A percentile compares a stretch with the other conserved stretches of the same genome.
phyloP scores from a whole-genome alignment of 2,113 vertebrate genomes.

The Chitala chitala region DNA sequence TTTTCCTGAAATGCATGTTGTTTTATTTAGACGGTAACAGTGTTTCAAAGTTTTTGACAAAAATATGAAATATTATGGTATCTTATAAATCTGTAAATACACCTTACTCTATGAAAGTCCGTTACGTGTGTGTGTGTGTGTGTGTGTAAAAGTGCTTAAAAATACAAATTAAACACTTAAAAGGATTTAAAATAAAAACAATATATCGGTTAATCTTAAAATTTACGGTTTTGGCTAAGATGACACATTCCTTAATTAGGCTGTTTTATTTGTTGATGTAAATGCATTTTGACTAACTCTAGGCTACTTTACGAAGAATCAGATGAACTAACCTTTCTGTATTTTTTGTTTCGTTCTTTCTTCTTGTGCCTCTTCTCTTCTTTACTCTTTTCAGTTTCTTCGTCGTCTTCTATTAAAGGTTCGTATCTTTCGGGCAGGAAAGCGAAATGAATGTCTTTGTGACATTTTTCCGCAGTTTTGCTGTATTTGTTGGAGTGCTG shows the following conservation, averaged over 20 bases:
- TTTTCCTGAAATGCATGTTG: neutral
- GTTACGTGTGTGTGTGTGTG: too few relatives aligned
- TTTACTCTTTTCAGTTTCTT: slow-evolving; percentile 35
- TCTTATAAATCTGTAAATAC: neutral
- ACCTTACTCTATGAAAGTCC: neutral
- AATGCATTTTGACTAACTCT: neutral
- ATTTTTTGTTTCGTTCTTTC: slow-evolving; percentile 51
- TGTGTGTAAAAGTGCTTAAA: neutral
- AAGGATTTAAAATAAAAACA: too few relatives aligned
- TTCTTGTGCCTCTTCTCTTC: slow-evolving; percentile 24
- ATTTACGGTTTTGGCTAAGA: too few relatives aligned
- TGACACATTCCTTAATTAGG: neutral
- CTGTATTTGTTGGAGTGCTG: neutral
- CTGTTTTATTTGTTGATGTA: neutral
- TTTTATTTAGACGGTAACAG: too few relatives aligned
- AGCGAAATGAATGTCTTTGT: slow-evolving; percentile 58
- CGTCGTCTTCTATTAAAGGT: slow-evolving; percentile 54
- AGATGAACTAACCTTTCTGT: slow-evolving; percentile 53
- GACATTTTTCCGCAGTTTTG: slow-evolving; percentile 36
- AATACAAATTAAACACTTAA: neutral
- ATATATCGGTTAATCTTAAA: too few relatives aligned
- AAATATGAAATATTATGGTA: too few relatives aligned
- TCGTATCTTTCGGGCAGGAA: slow-evolving; percentile 61
- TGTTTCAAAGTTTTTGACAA: too few relatives aligned
- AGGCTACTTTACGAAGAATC: neutral